Conservation (phyloP, 2,113 vertebrate species). For the Seriola aureovittata region DNA sequence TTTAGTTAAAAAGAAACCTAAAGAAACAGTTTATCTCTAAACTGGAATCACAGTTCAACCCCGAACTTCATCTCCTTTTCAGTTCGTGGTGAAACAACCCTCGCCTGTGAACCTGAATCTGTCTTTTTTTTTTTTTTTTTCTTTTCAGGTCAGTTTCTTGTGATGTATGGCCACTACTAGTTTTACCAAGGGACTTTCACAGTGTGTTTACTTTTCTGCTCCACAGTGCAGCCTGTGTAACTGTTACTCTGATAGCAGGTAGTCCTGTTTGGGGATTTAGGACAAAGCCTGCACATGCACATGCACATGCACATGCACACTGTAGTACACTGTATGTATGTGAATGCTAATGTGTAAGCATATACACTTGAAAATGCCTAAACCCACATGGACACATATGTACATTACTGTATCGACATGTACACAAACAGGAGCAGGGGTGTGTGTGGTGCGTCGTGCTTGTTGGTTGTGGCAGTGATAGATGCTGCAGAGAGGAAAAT, state of each 20-base stretch:
- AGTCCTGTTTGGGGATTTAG: conserved; percentile 60
- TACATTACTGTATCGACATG: background rate
- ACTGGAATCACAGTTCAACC: conserved; percentile 29
- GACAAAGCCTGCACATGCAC: conserved; percentile 36
- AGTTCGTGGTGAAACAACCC: conserved; percentile 18
- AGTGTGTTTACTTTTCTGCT: conserved; percentile 72
- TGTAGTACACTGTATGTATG: conserved; percentile 16
- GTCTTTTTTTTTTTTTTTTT: conserved; percentile 32
- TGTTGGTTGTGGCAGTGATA: conserved; percentile 54
- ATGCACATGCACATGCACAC: conserved; percentile 22
- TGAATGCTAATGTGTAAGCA: conserved; percentile 28
- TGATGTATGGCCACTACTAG: conserved; percentile 73
- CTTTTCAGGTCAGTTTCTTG: conserved; percentile 69
- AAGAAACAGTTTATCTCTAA: conserved; percentile 19
- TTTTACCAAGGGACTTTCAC: conserved; percentile 68
- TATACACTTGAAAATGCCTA: conserved; percentile 2
- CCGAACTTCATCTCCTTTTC: conserved; percentile 14
- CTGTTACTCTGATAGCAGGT: conserved; percentile 57
- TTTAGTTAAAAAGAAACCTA: background rate
- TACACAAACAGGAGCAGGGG: conserved; percentile 15
- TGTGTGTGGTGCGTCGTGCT: conserved; percentile 1
- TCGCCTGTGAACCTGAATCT: conserved; percentile 56
- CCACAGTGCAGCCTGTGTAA: conserved; percentile 52
- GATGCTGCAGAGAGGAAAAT: conserved; percentile 52
- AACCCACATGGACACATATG: conserved; percentile 13